Percentiles rank a stretch among this genome's conserved stretches.
Evolutionary conservation across 2,888 invertebrate genomes (phyloP).

Genomic region (Phalangium opilio): DNA sequence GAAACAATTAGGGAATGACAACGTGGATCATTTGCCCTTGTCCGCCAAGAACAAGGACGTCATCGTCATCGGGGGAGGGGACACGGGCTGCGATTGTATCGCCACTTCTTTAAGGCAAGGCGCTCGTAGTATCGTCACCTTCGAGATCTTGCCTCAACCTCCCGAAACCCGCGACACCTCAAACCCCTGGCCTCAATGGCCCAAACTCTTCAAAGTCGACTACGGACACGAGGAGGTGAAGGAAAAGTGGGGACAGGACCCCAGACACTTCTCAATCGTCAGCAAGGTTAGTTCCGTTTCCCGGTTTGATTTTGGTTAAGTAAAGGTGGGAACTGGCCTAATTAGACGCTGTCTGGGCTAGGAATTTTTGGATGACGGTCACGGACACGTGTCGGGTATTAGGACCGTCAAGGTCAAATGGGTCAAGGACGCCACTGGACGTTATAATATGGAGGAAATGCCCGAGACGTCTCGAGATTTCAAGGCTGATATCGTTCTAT

Average conservation of each 20-base stretch:
- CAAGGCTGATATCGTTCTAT: conserved; percentile 67
- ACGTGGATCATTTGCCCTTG: conserved; percentile 31
- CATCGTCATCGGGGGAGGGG: conserved; percentile 77
- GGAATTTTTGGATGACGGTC: conserved; percentile 80
- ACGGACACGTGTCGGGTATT: conserved; percentile 78
- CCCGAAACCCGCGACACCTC: conserved; percentile 59
- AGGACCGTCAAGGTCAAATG: conserved; percentile 80
- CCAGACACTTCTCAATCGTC: conserved; percentile 78
- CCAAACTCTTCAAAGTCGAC: conserved; percentile 86
- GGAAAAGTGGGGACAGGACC: conserved; percentile 79
- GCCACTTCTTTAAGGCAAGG: conserved; percentile 86
- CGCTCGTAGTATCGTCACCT: conserved; percentile 78
- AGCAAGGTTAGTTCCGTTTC: conserved; percentile 63
- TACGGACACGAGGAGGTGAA: conserved; percentile 96
- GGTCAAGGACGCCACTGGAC: conserved; percentile 71
- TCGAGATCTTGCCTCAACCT: conserved; percentile 93
- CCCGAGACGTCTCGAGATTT: conserved; percentile 48
- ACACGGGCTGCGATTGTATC: conserved; percentile 94
- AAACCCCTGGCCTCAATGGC: conserved; percentile 99
- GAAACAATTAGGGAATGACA: conserved; percentile 59
- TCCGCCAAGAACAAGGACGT: conserved; percentile 87
- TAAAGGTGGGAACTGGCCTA: no score
- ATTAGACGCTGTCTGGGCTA: no score
- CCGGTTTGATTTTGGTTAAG: no score
- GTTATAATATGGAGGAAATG: conserved; percentile 85